Conservation (phyloP, 2,888 invertebrate species). For the Drosophila leonis region DNA sequence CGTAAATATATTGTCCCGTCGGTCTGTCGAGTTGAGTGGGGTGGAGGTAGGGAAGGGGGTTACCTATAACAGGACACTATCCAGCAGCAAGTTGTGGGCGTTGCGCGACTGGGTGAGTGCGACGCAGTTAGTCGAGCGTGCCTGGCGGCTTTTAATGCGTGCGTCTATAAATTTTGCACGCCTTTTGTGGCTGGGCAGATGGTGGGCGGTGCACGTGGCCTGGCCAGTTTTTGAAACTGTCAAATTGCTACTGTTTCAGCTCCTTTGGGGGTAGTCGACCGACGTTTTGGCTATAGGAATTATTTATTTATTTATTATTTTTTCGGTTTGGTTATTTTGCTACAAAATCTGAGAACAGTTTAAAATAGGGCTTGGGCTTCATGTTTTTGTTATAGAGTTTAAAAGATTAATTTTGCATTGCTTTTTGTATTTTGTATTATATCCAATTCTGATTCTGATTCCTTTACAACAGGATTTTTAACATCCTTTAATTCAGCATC, state of each 20-base stretch:
- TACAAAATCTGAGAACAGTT: slow-evolving; percentile 19
- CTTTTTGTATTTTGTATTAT: background rate
- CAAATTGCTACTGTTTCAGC: slow-evolving; percentile 63
- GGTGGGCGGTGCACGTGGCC: slow-evolving; percentile 69
- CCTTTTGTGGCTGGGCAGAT: slow-evolving; percentile 67
- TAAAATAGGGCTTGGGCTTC: background rate
- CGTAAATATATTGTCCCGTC: slow-evolving; percentile 81
- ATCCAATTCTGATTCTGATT: background rate
- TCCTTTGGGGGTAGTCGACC: slow-evolving; percentile 52
- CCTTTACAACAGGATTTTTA: too few species aligned
- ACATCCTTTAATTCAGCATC: too few species aligned
- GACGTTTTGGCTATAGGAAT: slow-evolving; percentile 28
- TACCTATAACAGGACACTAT: slow-evolving; percentile 44
- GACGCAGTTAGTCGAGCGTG: slow-evolving; percentile 79
- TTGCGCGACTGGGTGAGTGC: slow-evolving; percentile 29
- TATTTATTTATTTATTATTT: slow-evolving; percentile 46
- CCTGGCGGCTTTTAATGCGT: slow-evolving; percentile 76
- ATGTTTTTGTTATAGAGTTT: background rate
- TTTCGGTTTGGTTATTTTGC: slow-evolving; percentile 2
- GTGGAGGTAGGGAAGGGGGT: slow-evolving; percentile 13
- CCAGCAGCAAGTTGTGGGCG: slow-evolving; percentile 32
- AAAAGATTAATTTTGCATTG: background rate
- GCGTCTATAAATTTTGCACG: slow-evolving; percentile 79
- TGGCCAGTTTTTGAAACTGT: slow-evolving; percentile 67
- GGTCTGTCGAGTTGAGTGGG: slow-evolving; percentile 40